phyloP scores from a whole-genome alignment of 2,888 invertebrate genomes.

The Salpingus planirostris region DNA sequence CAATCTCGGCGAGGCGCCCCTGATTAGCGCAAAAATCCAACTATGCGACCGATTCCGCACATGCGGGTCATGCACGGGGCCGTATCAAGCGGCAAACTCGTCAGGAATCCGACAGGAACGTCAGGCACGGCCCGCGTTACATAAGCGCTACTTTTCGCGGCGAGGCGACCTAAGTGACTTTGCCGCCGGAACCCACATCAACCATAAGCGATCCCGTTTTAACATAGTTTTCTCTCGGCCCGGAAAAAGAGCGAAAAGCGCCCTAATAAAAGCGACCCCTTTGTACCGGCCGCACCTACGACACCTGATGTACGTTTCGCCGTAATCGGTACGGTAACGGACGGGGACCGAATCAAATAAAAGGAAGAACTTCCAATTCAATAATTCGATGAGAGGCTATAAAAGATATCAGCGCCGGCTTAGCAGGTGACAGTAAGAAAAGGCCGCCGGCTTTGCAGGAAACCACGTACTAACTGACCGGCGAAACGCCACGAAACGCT shows the following conservation, averaged over 20 bases:
- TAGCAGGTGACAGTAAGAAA: conserved; percentile 24
- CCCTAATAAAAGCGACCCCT: conserved; percentile 6
- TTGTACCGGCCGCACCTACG: conserved; percentile 3
- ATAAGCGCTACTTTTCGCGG: too few relatives aligned
- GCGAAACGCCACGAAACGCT: background rate
- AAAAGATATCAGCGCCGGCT: conserved; percentile 25
- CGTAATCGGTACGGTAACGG: conserved; percentile 21
- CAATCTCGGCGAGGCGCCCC: too few relatives aligned
- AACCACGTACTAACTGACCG: conserved; percentile 17
- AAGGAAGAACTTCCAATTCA: conserved; percentile 25
- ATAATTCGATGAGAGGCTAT: conserved; percentile 26
- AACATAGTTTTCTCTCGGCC: conserved; percentile 15
- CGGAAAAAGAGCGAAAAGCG: too few relatives aligned
- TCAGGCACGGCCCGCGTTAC: conserved; percentile 11
- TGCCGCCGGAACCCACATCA: conserved; percentile 11
- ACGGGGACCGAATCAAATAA: conserved; percentile 24
- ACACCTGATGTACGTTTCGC: conserved; percentile 11
- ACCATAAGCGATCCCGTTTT: conserved; percentile 12
- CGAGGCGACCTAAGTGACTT: too few relatives aligned
- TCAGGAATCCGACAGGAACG: conserved; percentile 18
- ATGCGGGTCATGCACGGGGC: conserved; percentile 16
- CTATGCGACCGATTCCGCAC: conserved; percentile 8
- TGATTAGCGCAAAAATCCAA: too few relatives aligned
- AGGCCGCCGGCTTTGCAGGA: conserved; percentile 20
- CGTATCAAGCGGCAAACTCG: conserved; percentile 15